Percentiles rank a stretch among this genome's conserved stretches.
Evolutionary conservation across 2,888 invertebrate genomes (phyloP).

Genomic region (Hartigia nigra): DNA sequence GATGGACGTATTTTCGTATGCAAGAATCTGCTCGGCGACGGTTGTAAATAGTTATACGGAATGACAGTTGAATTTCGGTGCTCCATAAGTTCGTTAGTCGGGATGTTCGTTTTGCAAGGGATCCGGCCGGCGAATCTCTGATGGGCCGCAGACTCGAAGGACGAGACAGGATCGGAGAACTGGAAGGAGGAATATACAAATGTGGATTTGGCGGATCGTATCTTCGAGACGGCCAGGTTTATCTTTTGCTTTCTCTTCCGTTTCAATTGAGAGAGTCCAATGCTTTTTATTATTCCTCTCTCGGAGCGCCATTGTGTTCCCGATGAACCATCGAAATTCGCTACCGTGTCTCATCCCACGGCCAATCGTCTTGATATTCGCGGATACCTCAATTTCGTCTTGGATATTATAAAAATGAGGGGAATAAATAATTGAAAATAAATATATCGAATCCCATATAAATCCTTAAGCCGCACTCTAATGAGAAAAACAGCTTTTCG

Average conservation of each 20-base stretch:
- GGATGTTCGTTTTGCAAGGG: constrained; percentile 14
- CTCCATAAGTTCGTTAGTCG: constrained; percentile 44
- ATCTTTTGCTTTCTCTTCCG: constrained; percentile 51
- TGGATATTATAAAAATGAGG: not conserved
- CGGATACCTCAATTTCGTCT: constrained; percentile 36
- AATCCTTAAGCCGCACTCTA: not conserved
- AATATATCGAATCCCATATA: not conserved
- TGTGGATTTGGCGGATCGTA: constrained; percentile 55
- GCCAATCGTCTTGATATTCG: constrained; percentile 40
- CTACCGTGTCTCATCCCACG: constrained; percentile 42
- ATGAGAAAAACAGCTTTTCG: not conserved
- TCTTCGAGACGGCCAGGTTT: constrained; percentile 45
- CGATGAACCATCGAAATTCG: not conserved
- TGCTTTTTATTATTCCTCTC: constrained; percentile 49
- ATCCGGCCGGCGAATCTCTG: constrained; percentile 10
- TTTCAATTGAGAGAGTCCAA: constrained; percentile 54
- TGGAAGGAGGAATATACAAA: constrained; percentile 54
- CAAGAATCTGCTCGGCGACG: constrained; percentile 46
- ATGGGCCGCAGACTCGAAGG: constrained; percentile 25
- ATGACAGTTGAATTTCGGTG: constrained; percentile 56
- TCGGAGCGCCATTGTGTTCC: constrained; percentile 26
- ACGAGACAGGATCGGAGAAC: constrained; percentile 15
- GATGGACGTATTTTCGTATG: constrained; percentile 39
- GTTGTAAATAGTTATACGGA: constrained; percentile 59
- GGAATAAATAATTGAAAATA: not conserved